Base-by-base conservation (phyloP, 2,888 invertebrate genomes). In the Diaprepes abbreviatus region DNA sequence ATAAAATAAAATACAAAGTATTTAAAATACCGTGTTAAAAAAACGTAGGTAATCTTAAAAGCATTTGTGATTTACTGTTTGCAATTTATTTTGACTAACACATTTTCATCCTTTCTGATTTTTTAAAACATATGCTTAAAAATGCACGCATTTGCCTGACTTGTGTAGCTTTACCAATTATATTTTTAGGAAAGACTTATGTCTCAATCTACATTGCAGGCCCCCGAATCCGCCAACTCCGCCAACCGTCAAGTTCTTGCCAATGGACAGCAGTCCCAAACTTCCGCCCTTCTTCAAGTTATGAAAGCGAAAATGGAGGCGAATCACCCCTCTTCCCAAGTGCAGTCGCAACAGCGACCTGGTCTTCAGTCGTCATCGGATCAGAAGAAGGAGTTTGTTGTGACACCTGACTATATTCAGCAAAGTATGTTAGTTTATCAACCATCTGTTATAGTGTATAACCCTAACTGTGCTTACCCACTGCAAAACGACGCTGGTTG, bases 321-420 rank as follows among this genome's bases (percentile, higher is more conserved):
- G 4, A 75, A 65, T 57, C 79, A 77, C 48, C 31, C 69, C 7
- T 75, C 89, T 95, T 71, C 95, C 95, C 14, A 50, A 17, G 38
- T 9, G 96, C 71, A 95, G 95, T 14, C 40, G 17, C 50, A n/a
- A 9, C 50, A 31, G 9, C 70, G 73, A 68, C 31, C 38, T 10
- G 50, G 12, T 17, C 55, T 70, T 10, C 60, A 71, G 0, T 38
- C 57, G 33, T 83, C 16, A 81, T 85, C 75, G 17, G 79, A 84
- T 38, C 76, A 80, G 59, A 76, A 82, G 36, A 87, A 88, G 78
- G 89, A 93, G 85, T 96, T 96, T 85, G 92, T 95, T 76, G 89
- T 96, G 71, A 96, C 96, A 10, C 93, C 95, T 62, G 95, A 95
- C 85, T 96, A 96, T 81, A 95, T 96, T 77, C 95, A 96, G 83